phyloP scores from a whole-genome alignment of 2,797 vertebrate species.

The Rhynchonycteris naso region DNA sequence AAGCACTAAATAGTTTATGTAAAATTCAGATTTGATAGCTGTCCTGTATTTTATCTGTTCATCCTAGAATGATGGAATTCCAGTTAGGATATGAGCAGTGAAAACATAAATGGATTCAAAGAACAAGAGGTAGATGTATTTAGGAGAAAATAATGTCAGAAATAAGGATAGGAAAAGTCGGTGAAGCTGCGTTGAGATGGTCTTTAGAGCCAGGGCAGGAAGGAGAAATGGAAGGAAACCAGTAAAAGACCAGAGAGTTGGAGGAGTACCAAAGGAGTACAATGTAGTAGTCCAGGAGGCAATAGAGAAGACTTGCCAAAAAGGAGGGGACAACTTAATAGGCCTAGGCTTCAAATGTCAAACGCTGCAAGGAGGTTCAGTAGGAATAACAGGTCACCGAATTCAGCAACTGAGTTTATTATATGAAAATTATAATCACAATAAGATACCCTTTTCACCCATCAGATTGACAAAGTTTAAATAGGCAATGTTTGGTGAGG shows the following conservation, averaged over 20 bases:
- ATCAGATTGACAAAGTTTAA: not conserved
- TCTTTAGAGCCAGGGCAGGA: not conserved
- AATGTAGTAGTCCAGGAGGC: not conserved
- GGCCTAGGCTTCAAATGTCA: not conserved
- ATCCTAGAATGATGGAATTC: not conserved
- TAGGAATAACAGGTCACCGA: not conserved
- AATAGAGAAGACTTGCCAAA: not conserved
- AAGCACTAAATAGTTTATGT: not conserved
- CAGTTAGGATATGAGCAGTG: not conserved
- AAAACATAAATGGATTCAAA: not conserved
- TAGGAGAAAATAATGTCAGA: slow-evolving; percentile 28
- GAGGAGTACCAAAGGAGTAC: not conserved
- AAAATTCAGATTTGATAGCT: slow-evolving; percentile 38
- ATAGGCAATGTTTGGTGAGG: not conserved
- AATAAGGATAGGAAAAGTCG: too few species aligned
- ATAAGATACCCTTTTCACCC: not conserved
- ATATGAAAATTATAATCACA: not conserved
- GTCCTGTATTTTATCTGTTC: not conserved
- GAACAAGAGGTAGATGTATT: not conserved
- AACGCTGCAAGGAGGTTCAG: not conserved
- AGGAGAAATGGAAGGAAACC: not conserved
- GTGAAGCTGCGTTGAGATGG: not conserved
- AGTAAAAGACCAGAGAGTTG: not conserved
- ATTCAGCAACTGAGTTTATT: not conserved
- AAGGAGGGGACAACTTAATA: not conserved